Conservation (phyloP, 2,888 invertebrate genomes). For the Hirtodrosophila histrioides region DNA sequence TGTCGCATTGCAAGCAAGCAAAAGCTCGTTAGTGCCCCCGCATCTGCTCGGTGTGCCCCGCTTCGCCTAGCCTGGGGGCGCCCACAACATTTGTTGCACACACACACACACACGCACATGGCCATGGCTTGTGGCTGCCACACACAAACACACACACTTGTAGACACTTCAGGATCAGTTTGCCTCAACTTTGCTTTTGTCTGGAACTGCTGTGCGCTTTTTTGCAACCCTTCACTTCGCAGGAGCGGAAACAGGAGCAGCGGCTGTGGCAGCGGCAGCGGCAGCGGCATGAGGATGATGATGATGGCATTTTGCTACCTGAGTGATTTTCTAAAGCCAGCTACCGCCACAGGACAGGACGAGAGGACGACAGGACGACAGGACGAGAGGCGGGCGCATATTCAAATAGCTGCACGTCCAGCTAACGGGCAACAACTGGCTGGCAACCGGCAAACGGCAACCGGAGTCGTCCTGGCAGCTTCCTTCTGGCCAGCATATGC, state of each 20-base stretch:
- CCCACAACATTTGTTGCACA: constrained; percentile 79
- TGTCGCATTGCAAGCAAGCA: constrained; percentile 77
- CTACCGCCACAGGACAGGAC: constrained; percentile 37
- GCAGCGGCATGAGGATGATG: constrained; percentile 46
- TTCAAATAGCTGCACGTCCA: constrained; percentile 80
- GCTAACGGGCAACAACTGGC: constrained; percentile 14
- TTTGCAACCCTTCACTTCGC: constrained; percentile 62
- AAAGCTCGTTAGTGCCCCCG: constrained; percentile 69
- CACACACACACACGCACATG: constrained; percentile 24
- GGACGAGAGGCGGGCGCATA: constrained; percentile 58
- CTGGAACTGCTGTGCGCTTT: constrained; percentile 65
- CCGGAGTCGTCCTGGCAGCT: constrained; percentile 20
- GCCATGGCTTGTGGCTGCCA: constrained; percentile 46
- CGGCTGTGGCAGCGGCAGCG: too few relatives aligned
- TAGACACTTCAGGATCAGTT: constrained; percentile 54
- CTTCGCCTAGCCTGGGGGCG: constrained; percentile 35
- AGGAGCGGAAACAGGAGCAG: not conserved
- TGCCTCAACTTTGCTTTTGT: constrained; percentile 75
- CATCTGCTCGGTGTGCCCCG: constrained; percentile 3
- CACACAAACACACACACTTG: constrained; percentile 23
- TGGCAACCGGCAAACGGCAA: not conserved
- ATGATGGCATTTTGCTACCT: constrained; percentile 78
- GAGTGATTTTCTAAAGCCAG: constrained; percentile 82
- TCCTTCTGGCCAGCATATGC: constrained; percentile 58
- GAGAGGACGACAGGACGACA: constrained; percentile 7